These are phyloP conservation scores for Antennarius striatus DNA, from an alignment of 2,113 vertebrate species.

Conservation along the genomic window DNA sequence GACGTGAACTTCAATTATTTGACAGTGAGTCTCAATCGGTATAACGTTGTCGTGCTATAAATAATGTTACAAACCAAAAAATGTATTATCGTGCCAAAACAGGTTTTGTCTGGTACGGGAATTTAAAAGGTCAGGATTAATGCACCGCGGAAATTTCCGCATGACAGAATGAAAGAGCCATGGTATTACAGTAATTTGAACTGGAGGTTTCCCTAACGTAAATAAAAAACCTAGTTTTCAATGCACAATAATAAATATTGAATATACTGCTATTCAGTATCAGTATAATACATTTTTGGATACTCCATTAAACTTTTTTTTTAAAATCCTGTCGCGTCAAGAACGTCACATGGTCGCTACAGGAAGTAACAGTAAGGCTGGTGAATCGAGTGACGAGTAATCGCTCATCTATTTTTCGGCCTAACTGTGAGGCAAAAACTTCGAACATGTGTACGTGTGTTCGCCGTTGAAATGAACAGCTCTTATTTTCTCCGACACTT, in stretches of 20 bases:
- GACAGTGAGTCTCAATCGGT: too few relatives aligned
- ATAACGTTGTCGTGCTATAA: too few relatives aligned
- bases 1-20: too few relatives aligned
- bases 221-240: neutral
- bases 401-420: slow-evolving; percentile 62
- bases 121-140: neutral
- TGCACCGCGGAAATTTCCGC: slow-evolving; percentile 60
- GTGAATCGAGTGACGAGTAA: slow-evolving; percentile 56
- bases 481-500: neutral
- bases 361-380: slow-evolving; percentile 48
- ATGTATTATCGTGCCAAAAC: too few relatives aligned
- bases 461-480: neutral
- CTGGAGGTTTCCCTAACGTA: slow-evolving; percentile 3
- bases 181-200: slow-evolving; percentile 50
- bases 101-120: too few relatives aligned
- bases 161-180: slow-evolving; percentile 61
- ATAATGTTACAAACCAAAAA: too few relatives aligned
- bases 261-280: neutral
- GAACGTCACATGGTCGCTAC: neutral
- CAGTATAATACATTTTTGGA: neutral
- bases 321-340: neutral
- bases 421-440: slow-evolving; percentile 30
- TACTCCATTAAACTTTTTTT: neutral
- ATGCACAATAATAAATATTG: neutral
- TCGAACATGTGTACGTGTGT: slow-evolving; percentile 16